Evolutionary conservation across 2,888 invertebrate species (phyloP), one percentile per base, ranked within the genome.

Genomic region (Sinelater perroti): DNA sequence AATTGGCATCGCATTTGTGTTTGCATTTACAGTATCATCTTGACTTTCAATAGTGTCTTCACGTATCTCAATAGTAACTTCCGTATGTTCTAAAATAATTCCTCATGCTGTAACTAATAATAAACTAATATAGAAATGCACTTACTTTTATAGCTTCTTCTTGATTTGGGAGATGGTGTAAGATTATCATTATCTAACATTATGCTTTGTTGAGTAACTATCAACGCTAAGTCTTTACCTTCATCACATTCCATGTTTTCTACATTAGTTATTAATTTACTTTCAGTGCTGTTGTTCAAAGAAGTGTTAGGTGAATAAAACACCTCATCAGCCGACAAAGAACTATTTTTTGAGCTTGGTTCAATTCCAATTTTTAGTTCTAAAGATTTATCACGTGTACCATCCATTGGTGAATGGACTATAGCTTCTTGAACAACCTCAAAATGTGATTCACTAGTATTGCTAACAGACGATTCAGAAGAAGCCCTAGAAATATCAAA

Each of bases 251-350:
- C 10, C 11, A 28, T 17, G 11, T 13, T 2, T 33, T 18, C 4
- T n/a, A n/a, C n/a, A n/a, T 4, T 24, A 26, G 6, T 16, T 31
- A 51, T 30, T 31, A 10, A 7, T 26, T 11, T 8, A 7, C 20
- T 45, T 16, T 58, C 49, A 6, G 54, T 35, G 13, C 52, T 53
- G 8, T 51, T 28, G 8, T 31, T 62, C 5, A 64, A 38, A 2
- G 68, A 67, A 16, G 67, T 54, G 44, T 69, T 62, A 1, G 72
- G 71, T 1, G 72, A 71, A 54, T 67, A 70, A 49, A 70, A 73
- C 14, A 58, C 44, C 2, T 70, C 68, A 10, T 67, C 66, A 8
- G 56, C 52, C 14, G 63, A 56, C 7, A 30, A 13, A 8, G 56
- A 47, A 50, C 46, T 56, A 3, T 18, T 40, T 40, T 24, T 20